These are phyloP conservation scores for Electrona antarctica DNA, from an alignment of 2,113 vertebrate species.

Conservation along the genomic window DNA sequence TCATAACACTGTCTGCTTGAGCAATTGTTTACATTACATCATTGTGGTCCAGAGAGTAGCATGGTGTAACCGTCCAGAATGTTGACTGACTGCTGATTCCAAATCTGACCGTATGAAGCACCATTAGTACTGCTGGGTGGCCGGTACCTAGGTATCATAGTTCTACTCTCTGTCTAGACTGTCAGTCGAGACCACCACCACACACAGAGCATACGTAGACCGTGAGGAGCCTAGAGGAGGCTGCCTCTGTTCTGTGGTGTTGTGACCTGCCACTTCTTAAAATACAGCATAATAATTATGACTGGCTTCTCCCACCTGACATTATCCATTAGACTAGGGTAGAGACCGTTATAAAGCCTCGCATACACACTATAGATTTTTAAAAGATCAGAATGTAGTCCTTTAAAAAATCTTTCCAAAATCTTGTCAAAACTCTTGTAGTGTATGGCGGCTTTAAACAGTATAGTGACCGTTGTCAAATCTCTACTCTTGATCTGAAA, in stretches of 20 bases:
- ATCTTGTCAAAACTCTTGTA: too few species aligned
- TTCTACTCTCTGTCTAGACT: slow-evolving; percentile 23
- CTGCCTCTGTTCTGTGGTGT: slow-evolving; percentile 32
- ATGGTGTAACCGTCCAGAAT: background rate
- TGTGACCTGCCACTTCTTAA: slow-evolving; percentile 42
- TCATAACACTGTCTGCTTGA: background rate
- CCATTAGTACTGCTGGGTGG: too few species aligned
- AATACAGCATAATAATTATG: slow-evolving; percentile 39
- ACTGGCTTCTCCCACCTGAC: slow-evolving; percentile 33
- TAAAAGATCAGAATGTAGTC: too few species aligned
- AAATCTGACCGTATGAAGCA: too few species aligned
- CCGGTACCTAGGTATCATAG: background rate
- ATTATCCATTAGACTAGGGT: slow-evolving; percentile 33
- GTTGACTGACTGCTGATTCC: too few species aligned
- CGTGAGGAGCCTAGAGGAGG: slow-evolving; percentile 24
- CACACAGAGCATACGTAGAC: slow-evolving; percentile 26
- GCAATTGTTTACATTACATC: slow-evolving; percentile 2
- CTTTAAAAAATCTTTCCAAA: too few species aligned
- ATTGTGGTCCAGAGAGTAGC: slow-evolving; percentile 6
- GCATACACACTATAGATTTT: too few species aligned
- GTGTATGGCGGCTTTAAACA: too few species aligned
- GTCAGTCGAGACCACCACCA: slow-evolving; percentile 1
- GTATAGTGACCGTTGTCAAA: background rate
- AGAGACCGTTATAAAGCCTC: too few species aligned
- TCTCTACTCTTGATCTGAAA: slow-evolving; percentile 21